Percentiles rank a stretch among this genome's conserved stretches.
These are phyloP conservation scores for Eolophus roseicapilla DNA, from an alignment of 2,113 vertebrate species.

Conservation along the genomic window DNA sequence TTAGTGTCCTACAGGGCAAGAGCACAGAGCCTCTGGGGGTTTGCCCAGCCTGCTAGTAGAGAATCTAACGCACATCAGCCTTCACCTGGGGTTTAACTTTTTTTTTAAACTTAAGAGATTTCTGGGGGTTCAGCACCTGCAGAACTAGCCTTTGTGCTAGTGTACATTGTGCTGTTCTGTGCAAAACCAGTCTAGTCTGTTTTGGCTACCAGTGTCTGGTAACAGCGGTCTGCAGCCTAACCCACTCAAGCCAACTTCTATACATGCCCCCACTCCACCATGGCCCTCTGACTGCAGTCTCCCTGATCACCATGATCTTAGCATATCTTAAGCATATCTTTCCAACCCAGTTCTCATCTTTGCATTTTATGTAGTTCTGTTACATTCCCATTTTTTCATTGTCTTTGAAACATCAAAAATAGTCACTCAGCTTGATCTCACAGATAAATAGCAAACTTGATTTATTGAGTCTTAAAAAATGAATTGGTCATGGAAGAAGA, in stretches of 20 bases:
- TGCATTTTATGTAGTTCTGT: not conserved
- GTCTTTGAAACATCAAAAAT: not conserved
- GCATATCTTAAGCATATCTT: not conserved
- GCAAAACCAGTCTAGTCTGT: accelerated
- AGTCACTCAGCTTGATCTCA: not conserved
- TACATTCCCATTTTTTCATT: not conserved
- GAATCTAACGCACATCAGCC: accelerated
- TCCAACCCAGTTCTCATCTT: not conserved
- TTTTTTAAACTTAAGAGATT: not conserved
- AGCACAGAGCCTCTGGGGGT: not conserved
- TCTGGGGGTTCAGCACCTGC: not conserved
- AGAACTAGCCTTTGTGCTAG: not conserved
- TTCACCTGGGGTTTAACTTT: accelerated
- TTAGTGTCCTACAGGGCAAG: not conserved
- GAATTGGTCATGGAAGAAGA: accelerated
- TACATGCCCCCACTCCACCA: accelerated
- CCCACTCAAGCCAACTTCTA: accelerated
- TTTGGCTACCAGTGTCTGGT: not conserved
- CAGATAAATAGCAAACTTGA: not conserved
- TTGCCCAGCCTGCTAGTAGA: accelerated
- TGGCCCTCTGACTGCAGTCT: too few relatives aligned
- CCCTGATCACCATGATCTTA: accelerated
- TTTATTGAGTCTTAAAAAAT: not conserved
- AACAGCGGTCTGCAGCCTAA: not conserved
- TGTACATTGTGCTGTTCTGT: accelerated